Base-by-base conservation (phyloP, 2,797 vertebrate genomes). In the Zalophus californianus region DNA sequence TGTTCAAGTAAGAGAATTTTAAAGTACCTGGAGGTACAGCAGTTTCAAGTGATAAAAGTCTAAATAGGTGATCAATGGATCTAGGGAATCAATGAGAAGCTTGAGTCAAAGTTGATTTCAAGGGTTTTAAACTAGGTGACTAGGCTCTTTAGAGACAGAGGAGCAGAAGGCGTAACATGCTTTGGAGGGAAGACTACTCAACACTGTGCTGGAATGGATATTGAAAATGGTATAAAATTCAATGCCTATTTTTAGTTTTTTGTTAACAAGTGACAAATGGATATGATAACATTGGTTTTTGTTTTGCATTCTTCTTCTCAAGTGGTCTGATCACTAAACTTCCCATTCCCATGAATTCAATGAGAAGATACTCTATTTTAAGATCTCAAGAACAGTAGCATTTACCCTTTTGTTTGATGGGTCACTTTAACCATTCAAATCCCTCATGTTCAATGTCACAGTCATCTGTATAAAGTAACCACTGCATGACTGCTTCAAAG, bases 351-450 rank as follows among this genome's bases (percentile, higher is more conserved):
- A 91, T 58, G 60, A 58, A 79, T 77, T 94, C 68, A 82, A 13
- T 54, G 94, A 89, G 50, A 96, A 87, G 23, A 83, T 32, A 66
- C 50, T 83, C 35, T 94, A 75, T 82, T 88, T 94, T 86, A 84
- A 95, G 79, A 94, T 50, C n/a, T 41, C 38, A 38, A 73, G 29
- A 91, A 56, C 50, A 73, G 14, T 52, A 62, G 21, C 52, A 88
- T 93, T 93, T 83, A 66, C 41, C 66, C 64, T 92, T 97, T 54
- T 73, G 50, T 86, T 92, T 88, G 80, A 92, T 23, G 68, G 72
- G 82, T 92, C 84, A 78, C 83, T 88, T 96, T 85, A 91, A 90
- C 80, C 35, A 91, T 95, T 94, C 79, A 78, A 90, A 95, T 80
- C 84, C 54, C 66, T 91, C 38, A 80, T 90, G 86, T 54, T 96